A percentile compares a stretch with the other conserved stretches of the same genome.
Evolutionary conservation across 2,113 vertebrate species (phyloP).

Genomic region (Callipepla squamata): DNA sequence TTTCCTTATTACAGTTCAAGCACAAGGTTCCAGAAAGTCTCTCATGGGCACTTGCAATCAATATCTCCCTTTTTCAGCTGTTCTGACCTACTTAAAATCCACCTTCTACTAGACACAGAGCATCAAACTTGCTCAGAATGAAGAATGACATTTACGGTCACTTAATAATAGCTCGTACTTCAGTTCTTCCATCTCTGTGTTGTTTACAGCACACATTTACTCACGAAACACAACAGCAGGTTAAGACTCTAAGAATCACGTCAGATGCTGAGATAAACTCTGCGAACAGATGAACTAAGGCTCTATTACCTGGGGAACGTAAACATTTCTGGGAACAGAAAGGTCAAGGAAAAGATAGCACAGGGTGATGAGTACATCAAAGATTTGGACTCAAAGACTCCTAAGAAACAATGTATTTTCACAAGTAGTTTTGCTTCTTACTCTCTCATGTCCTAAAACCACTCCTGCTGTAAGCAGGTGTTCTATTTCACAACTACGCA

Average conservation of each 20-base stretch:
- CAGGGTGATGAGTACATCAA: background rate
- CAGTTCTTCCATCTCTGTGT: background rate
- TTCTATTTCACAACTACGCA: background rate
- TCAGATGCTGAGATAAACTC: background rate
- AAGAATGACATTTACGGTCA: background rate
- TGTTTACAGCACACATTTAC: background rate
- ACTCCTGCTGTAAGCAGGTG: background rate
- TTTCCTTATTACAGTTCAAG: background rate
- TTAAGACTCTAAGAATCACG: background rate
- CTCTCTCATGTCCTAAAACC: background rate
- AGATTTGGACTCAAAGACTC: background rate
- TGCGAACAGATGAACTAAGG: background rate
- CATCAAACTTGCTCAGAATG: background rate
- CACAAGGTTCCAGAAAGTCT: background rate
- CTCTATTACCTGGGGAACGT: background rate
- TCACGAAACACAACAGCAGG: background rate
- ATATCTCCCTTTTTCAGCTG: background rate
- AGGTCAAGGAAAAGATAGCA: background rate
- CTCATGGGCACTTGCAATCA: background rate
- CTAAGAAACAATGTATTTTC: background rate
- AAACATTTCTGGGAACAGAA: background rate
- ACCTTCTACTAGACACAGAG: background rate
- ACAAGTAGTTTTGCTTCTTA: background rate
- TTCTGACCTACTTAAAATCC: background rate
- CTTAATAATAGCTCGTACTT: background rate